phyloP scores from a whole-genome alignment of 2,113 vertebrate genomes.

The Camelus bactrianus region DNA sequence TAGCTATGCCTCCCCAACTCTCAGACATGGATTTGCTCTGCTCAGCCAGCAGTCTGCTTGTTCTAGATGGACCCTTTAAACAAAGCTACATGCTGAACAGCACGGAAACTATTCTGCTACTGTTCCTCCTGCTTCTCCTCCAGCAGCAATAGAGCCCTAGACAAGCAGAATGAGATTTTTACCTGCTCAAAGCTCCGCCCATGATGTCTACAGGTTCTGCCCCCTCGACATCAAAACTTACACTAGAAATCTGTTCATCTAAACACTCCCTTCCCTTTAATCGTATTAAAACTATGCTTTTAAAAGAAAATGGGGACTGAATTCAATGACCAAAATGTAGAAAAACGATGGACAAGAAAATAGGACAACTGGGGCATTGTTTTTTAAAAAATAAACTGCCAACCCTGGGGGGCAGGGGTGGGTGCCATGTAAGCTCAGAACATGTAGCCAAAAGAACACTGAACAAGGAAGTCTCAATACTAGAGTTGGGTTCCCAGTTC shows the following conservation, averaged over 20 bases:
- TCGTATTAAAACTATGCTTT: slow-evolving; percentile 24
- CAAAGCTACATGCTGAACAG: neutral
- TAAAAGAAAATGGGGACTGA: neutral
- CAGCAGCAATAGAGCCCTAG: slow-evolving; percentile 40
- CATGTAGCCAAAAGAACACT: slow-evolving; percentile 3
- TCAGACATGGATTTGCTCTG: slow-evolving; percentile 77
- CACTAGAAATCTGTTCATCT: slow-evolving; percentile 44
- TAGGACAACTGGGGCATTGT: too few relatives aligned
- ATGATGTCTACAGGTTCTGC: slow-evolving; percentile 43
- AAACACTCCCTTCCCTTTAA: neutral
- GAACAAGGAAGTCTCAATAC: neutral
- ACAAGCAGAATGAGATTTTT: slow-evolving; percentile 73
- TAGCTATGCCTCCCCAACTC: slow-evolving; percentile 72
- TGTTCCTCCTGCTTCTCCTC: slow-evolving; percentile 46
- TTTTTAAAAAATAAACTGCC: too few relatives aligned
- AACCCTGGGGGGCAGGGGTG: too few relatives aligned
- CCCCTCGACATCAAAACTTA: slow-evolving; percentile 69
- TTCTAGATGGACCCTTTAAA: neutral
- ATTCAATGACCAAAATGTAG: neutral
- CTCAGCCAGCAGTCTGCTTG: slow-evolving; percentile 61
- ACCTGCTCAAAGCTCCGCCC: slow-evolving; percentile 81
- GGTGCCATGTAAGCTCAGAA: neutral
- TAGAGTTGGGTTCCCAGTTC: neutral
- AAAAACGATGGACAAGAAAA: too few relatives aligned
- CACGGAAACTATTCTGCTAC: slow-evolving; percentile 12